Percentiles rank a stretch among this genome's conserved stretches.
These are phyloP conservation scores for Ochotona curzoniae DNA, from an alignment of 2,113 vertebrate species.

Conservation along the genomic window DNA sequence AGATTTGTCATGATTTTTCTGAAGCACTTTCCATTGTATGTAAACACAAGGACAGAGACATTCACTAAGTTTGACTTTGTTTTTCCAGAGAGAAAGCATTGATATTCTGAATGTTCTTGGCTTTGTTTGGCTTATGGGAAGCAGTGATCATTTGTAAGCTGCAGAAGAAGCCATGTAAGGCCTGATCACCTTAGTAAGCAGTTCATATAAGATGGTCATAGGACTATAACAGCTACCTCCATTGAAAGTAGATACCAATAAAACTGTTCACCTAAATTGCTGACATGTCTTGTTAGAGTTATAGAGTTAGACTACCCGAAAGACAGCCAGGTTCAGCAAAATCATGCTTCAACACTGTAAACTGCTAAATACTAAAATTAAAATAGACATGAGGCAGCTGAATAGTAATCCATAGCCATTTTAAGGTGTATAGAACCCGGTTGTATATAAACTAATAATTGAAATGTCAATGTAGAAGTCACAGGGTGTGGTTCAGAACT, in stretches of 20 bases:
- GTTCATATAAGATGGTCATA: neutral
- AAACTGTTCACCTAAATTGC: no score
- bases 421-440: no score
- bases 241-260: neutral
- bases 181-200: conserved; percentile 9
- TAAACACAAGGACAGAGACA: conserved; percentile 6
- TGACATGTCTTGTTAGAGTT: no score
- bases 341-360: no score
- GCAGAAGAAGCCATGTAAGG: neutral
- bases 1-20: neutral
- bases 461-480: no score
- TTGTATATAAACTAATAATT: no score
- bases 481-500: no score
- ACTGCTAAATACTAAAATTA: no score
- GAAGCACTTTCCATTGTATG: neutral
- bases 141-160: neutral
- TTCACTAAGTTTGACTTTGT: neutral
- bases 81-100: neutral
- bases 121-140: conserved; percentile 28
- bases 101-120: conserved; percentile 4
- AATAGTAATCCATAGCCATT: no score
- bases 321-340: no score
- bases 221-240: neutral
- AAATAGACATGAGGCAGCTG: no score
- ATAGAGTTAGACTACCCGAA: no score